phyloP scores from a whole-genome alignment of 2,888 invertebrate species.

The Agrilus cyanescens region DNA sequence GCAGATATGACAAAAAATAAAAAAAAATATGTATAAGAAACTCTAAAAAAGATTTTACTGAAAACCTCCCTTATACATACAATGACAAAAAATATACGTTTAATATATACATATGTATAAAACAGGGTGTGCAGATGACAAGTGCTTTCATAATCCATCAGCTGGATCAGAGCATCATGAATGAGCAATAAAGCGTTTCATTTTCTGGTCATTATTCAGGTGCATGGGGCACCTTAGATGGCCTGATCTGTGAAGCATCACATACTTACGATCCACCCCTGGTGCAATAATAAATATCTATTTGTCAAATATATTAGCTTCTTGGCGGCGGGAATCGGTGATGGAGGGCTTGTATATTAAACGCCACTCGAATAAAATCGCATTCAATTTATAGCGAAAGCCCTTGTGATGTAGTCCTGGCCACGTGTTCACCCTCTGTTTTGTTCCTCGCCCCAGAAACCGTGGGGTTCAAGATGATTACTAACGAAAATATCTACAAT shows the following conservation, averaged over 20 bases:
- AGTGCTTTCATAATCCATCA: no score
- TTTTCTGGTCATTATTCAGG: constrained; percentile 8
- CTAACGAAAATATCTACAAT: neutral
- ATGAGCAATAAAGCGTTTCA: no score
- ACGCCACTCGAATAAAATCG: constrained; percentile 32
- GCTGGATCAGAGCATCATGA: no score
- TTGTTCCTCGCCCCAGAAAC: neutral
- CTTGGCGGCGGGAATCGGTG: constrained; percentile 25
- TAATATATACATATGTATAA: no score
- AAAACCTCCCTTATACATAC: no score
- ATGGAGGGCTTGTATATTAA: constrained; percentile 31
- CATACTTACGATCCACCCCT: constrained; percentile 10
- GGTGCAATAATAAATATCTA: constrained; percentile 31
- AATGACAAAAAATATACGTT: no score
- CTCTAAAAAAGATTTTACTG: no score
- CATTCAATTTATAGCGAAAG: constrained; percentile 34
- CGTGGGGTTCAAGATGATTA: neutral
- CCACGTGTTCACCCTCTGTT: constrained; percentile 11
- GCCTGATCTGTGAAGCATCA: neutral
- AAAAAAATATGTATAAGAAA: no score
- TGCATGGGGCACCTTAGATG: constrained; percentile 4
- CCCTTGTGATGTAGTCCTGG: constrained; percentile 22
- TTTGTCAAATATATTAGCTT: constrained; percentile 33
- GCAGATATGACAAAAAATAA: no score
- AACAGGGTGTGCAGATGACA: no score